phyloP scores from a whole-genome alignment of 2,797 vertebrate species.

The Alauda arvensis region DNA sequence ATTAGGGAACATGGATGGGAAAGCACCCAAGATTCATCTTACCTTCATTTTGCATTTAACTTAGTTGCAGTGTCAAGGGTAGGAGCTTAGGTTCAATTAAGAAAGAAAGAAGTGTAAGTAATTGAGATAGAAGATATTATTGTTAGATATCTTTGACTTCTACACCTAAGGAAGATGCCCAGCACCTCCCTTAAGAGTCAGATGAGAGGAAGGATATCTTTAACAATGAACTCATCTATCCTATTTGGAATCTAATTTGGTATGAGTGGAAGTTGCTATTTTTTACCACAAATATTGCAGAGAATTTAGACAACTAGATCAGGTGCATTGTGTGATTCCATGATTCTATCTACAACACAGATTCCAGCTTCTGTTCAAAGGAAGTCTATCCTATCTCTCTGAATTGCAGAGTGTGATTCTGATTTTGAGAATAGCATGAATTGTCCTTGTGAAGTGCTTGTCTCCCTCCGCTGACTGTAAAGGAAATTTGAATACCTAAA shows the following conservation, averaged over 20 bases:
- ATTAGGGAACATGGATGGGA: accelerated
- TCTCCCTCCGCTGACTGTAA: background rate
- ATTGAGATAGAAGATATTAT: background rate
- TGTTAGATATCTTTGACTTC: background rate
- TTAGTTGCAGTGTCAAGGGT: background rate
- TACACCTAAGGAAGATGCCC: background rate
- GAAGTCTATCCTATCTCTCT: background rate
- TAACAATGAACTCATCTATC: background rate
- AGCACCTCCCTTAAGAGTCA: background rate
- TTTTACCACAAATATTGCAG: background rate
- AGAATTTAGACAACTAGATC: background rate
- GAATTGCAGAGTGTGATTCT: background rate
- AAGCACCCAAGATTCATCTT: background rate
- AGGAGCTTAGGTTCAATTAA: background rate
- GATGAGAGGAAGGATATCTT: background rate
- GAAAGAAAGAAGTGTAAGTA: background rate
- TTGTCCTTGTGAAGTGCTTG: background rate
- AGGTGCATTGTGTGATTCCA: background rate
- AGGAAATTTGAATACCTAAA: background rate
- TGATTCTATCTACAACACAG: background rate
- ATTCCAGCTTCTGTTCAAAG: background rate
- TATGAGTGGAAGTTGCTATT: background rate
- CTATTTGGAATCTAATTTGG: background rate
- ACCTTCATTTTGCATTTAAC: background rate
- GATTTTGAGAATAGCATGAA: background rate